A percentile compares a stretch with the other conserved stretches of the same genome.
These are phyloP conservation scores for Azorinus chamasolen DNA, from an alignment of 2,888 invertebrate genomes.

Conservation along the genomic window DNA sequence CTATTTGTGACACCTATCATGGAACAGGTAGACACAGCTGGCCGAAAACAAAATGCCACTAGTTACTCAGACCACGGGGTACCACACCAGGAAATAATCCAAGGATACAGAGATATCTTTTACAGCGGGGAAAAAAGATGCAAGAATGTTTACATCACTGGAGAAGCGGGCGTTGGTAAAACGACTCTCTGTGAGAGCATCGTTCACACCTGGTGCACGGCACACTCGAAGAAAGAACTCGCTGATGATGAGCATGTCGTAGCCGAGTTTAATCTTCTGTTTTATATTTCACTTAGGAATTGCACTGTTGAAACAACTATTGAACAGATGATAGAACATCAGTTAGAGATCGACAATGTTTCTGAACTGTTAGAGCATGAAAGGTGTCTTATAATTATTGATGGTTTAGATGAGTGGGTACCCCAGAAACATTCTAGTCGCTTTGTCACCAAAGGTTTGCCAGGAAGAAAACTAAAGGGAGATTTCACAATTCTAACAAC, in stretches of 20 bases:
- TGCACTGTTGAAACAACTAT: background rate
- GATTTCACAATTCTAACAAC: slow-evolving; percentile 2
- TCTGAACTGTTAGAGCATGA: background rate
- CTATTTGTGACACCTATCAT: too few relatives aligned
- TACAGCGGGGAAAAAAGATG: too few relatives aligned
- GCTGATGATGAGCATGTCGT: background rate
- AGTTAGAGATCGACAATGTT: background rate
- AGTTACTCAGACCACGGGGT: too few relatives aligned
- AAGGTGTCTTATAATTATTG: slow-evolving; percentile 8
- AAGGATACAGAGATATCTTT: too few relatives aligned
- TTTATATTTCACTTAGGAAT: slow-evolving; percentile 1
- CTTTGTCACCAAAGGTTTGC: background rate
- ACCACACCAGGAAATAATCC: too few relatives aligned
- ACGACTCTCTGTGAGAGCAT: slow-evolving; percentile 11
- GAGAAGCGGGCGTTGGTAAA: slow-evolving; percentile 17
- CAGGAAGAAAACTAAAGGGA: background rate
- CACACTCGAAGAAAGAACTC: background rate
- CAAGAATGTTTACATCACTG: slow-evolving; percentile 10
- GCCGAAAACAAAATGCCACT: too few relatives aligned
- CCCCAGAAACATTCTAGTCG: background rate
- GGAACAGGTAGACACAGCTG: too few relatives aligned
- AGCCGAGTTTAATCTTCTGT: background rate
- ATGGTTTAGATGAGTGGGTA: slow-evolving; percentile 13
- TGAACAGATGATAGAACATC: slow-evolving; percentile 5
- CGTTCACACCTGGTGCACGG: slow-evolving; percentile 9